phyloP scores from a whole-genome alignment of 2,888 invertebrate genomes.

The Girardia tigrina region DNA sequence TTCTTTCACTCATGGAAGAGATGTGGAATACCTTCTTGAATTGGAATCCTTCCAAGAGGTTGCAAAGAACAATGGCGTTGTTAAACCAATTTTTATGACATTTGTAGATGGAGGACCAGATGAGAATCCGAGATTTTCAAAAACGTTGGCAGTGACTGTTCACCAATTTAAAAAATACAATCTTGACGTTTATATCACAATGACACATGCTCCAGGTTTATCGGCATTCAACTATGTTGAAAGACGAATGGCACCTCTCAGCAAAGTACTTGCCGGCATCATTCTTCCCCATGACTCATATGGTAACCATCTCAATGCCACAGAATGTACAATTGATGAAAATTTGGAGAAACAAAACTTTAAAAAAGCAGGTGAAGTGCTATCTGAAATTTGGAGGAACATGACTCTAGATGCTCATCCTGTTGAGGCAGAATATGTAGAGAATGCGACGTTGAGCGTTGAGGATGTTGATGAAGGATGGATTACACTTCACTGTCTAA shows the following conservation, averaged over 20 bases:
- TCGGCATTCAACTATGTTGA: constrained; percentile 44
- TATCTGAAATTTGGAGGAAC: neutral
- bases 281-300: neutral
- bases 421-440: neutral
- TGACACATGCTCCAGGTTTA: constrained; percentile 45
- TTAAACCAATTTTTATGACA: constrained; percentile 41
- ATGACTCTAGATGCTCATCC: neutral
- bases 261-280: constrained; percentile 39
- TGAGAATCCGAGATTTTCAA: constrained; percentile 39
- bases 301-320: neutral
- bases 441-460: neutral
- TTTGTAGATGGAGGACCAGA: constrained; percentile 40
- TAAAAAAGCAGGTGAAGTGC: neutral
- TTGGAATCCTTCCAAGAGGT: constrained; percentile 38
- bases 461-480: constrained; percentile 7
- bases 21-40: constrained; percentile 40
- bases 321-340: neutral
- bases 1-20: constrained; percentile 38
- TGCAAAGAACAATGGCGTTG: constrained; percentile 29
- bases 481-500: constrained; percentile 10
- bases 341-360: neutral
- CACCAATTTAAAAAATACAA: constrained; percentile 38
- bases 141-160: constrained; percentile 37
- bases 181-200: constrained; percentile 53
- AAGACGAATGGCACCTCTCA: constrained; percentile 45